These are phyloP conservation scores for Mercenaria mercenaria DNA, from an alignment of 1,140 invertebrate genomes.

Conservation along the genomic window DNA sequence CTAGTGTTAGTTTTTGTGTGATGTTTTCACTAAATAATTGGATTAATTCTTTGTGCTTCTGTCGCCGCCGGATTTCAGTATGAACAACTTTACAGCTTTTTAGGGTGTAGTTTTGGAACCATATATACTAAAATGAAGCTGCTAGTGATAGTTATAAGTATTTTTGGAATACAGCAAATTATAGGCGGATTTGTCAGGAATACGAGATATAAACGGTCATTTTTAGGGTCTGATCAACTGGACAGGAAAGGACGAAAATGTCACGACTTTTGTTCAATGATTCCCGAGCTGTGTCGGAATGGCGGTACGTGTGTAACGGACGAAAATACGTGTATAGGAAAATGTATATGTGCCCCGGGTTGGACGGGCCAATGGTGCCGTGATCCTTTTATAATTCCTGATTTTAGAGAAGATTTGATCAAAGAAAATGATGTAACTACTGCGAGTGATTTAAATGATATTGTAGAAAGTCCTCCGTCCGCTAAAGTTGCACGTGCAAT, in stretches of 20 bases:
- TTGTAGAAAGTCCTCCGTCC: background rate
- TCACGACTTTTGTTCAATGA: conserved; percentile 57
- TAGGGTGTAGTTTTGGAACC: too few relatives aligned
- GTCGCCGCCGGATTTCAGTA: too few relatives aligned
- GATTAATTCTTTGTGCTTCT: too few relatives aligned
- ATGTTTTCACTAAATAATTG: too few relatives aligned
- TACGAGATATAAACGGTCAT: background rate
- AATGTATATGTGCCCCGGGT: conserved; percentile 35
- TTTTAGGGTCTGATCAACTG: background rate
- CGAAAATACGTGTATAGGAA: conserved; percentile 28
- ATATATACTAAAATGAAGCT: too few relatives aligned
- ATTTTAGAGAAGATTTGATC: background rate
- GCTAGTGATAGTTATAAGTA: background rate
- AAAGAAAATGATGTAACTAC: background rate
- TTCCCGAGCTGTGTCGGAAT: conserved; percentile 36
- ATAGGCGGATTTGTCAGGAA: background rate
- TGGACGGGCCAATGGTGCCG: conserved; percentile 58
- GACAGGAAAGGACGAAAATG: conserved; percentile 32
- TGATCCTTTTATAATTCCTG: background rate
- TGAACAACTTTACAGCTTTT: too few relatives aligned
- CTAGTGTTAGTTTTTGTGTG: background rate
- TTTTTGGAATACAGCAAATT: background rate
- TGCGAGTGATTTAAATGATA: background rate
- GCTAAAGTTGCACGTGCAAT: background rate
- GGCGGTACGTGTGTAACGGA: conserved; percentile 53